phyloP scores from a whole-genome alignment of 2,797 vertebrate genomes.

The Pagetopsis macropterus region DNA sequence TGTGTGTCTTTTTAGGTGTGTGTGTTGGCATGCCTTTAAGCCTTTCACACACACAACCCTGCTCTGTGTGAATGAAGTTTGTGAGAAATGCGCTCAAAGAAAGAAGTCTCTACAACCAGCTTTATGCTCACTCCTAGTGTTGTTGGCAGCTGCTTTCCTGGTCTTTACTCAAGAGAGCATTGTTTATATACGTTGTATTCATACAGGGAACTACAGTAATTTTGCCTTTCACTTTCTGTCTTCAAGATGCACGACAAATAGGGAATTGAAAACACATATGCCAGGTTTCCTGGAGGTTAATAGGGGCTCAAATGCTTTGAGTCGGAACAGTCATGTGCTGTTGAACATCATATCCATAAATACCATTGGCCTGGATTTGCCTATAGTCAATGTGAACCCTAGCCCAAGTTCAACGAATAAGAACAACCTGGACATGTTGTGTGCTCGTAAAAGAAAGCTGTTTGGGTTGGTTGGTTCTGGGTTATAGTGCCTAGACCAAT shows the following conservation, averaged over 20 bases:
- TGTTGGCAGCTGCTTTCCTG: slow-evolving; percentile 66
- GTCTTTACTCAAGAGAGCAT: slow-evolving; percentile 42
- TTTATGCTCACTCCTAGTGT: slow-evolving; percentile 59
- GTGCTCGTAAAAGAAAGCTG: slow-evolving; percentile 2
- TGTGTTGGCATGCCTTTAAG: slow-evolving; percentile 62
- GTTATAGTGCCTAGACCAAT: background rate
- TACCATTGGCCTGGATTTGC: background rate
- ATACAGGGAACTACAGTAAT: slow-evolving; percentile 13
- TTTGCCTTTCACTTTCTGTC: background rate
- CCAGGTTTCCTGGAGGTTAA: slow-evolving; percentile 18
- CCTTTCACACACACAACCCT: slow-evolving; percentile 64
- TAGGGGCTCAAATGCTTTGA: background rate
- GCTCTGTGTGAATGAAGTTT: slow-evolving; percentile 68
- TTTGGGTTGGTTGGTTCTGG: background rate
- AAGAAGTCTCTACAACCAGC: slow-evolving; percentile 64
- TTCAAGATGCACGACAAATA: slow-evolving; percentile 2
- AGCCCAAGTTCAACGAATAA: background rate
- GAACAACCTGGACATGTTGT: slow-evolving; percentile 5
- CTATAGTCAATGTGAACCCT: background rate
- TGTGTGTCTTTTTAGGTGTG: slow-evolving; percentile 55
- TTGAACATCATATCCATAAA: slow-evolving; percentile 1
- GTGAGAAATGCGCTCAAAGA: slow-evolving; percentile 66
- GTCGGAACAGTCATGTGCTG: slow-evolving; percentile 11
- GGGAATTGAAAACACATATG: slow-evolving; percentile 6
- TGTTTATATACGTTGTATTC: slow-evolving; percentile 45